Conservation (phyloP, 1,140 invertebrate genomes). For the Zaprionus africanus region DNA sequence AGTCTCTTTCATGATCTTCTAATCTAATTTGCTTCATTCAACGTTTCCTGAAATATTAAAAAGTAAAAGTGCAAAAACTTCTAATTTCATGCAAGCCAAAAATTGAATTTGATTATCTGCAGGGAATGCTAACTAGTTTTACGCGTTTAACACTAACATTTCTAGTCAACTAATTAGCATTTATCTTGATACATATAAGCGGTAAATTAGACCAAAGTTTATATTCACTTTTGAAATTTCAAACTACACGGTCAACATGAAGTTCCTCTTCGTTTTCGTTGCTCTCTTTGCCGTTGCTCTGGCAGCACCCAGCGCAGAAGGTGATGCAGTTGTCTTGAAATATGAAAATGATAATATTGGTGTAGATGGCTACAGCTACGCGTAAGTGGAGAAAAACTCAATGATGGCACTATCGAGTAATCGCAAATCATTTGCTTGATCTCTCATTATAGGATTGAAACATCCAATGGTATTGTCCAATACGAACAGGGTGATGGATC, state of each 20-base stretch:
- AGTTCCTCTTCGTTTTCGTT: constrained; percentile 59
- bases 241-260: constrained; percentile 43
- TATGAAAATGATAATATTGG: constrained; percentile 80
- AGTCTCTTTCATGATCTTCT: too few relatives aligned
- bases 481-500: constrained; percentile 50
- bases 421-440: background rate
- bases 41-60: too few relatives aligned
- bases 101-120: too few relatives aligned
- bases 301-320: constrained; percentile 53
- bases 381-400: constrained; percentile 82
- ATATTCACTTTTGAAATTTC: constrained; percentile 48
- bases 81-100: background rate
- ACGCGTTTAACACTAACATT: background rate
- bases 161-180: background rate
- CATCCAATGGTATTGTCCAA: too few relatives aligned
- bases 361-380: constrained; percentile 77
- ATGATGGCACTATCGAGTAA: background rate
- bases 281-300: constrained; percentile 63
- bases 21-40: too few relatives aligned
- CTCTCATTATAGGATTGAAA: constrained; percentile 50
- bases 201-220: constrained; percentile 3
- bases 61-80: background rate
- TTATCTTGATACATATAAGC: constrained; percentile 39
- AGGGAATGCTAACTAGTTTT: too few relatives aligned
- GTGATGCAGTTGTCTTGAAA: constrained; percentile 56